A percentile compares a stretch with the other conserved stretches of the same genome.
These are phyloP conservation scores for Thysanoteuthis rhombus DNA, from an alignment of 2,888 invertebrate species.

Conservation along the genomic window DNA sequence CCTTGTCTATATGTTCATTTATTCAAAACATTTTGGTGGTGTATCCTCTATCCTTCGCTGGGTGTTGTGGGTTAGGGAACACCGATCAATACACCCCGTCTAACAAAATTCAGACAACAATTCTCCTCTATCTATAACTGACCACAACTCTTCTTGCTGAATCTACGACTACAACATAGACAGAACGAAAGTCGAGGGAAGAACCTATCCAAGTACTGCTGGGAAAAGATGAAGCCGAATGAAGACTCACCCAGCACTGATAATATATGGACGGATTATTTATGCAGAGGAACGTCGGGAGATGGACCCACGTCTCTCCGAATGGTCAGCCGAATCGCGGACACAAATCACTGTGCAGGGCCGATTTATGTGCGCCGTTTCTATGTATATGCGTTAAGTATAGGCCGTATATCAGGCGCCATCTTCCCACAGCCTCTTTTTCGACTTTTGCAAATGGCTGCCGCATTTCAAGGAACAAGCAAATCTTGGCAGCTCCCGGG, in stretches of 20 bases:
- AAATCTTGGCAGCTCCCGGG: neutral
- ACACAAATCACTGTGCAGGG: neutral
- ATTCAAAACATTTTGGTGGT: too few relatives aligned
- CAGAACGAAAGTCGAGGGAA: too few relatives aligned
- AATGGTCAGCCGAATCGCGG: neutral
- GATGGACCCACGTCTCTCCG: neutral
- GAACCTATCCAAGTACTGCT: too few relatives aligned
- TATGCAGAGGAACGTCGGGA: neutral
- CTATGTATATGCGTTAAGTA: neutral
- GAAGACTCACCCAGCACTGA: neutral
- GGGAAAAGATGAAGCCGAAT: too few relatives aligned
- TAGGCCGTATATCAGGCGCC: neutral
- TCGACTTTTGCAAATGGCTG: neutral
- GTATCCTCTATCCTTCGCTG: too few relatives aligned
- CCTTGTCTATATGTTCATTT: too few relatives aligned
- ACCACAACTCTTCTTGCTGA: too few relatives aligned
- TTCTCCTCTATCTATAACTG: too few relatives aligned
- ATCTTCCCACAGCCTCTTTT: slow-evolving; percentile 12
- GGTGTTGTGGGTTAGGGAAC: too few relatives aligned
- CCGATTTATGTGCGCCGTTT: neutral
- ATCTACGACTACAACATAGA: too few relatives aligned
- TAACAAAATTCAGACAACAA: too few relatives aligned
- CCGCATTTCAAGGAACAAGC: neutral
- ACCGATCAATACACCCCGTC: too few relatives aligned
- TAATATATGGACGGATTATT: neutral